Percentiles rank a stretch among this genome's conserved stretches.
Evolutionary conservation across 2,113 vertebrate genomes (phyloP).

Genomic region (Tenebrosternarchus preto): DNA sequence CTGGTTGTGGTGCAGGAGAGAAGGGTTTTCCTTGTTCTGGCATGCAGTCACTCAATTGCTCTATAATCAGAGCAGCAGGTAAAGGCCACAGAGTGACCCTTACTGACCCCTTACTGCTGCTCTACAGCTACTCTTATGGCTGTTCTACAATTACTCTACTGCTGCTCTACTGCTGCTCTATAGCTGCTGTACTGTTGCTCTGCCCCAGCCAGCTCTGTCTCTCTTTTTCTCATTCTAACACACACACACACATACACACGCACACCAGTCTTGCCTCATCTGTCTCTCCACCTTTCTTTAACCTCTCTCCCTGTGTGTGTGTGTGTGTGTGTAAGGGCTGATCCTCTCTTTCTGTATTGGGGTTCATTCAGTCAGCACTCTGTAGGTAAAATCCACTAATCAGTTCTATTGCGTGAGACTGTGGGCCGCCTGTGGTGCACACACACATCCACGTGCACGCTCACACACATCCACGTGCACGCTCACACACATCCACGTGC

Average conservation of each 20-base stretch:
- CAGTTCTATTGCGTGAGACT: neutral
- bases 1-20: too few species aligned
- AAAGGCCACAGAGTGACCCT: too few species aligned
- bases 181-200: too few species aligned
- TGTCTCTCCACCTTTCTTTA: neutral
- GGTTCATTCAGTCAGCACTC: constrained; percentile 18
- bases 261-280: neutral
- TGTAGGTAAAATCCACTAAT: constrained; percentile 5
- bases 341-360: neutral
- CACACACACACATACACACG: too few species aligned
- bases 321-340: neutral
- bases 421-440: neutral
- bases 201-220: neutral
- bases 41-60: too few species aligned
- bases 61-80: too few species aligned
- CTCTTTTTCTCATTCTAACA: neutral
- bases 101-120: too few species aligned
- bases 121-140: too few species aligned
- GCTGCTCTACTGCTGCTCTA: too few species aligned
- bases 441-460: too few species aligned
- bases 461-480: neutral
- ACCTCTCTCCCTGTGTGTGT: neutral
- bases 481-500: neutral
- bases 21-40: too few species aligned
- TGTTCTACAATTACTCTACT: too few species aligned